Conservation (phyloP, 2,888 invertebrate species). For the Catocala sponsa region DNA sequence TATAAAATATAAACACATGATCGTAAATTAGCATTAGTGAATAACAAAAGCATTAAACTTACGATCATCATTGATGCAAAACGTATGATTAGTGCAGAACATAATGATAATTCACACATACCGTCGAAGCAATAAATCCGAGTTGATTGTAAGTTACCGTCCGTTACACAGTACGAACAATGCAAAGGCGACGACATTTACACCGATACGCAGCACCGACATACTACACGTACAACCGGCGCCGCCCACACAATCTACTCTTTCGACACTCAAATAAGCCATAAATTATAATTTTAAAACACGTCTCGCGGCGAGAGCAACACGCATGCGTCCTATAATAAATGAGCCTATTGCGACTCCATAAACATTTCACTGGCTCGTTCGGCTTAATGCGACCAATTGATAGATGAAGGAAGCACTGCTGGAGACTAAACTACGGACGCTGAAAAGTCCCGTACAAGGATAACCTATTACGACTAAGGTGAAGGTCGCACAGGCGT, state of each 20-base stretch:
- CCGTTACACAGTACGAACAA: slow-evolving; percentile 49
- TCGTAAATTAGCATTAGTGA: background rate
- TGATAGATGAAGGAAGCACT: slow-evolving; percentile 47
- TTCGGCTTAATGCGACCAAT: slow-evolving; percentile 41
- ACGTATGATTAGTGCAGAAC: slow-evolving; percentile 41
- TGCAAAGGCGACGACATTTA: slow-evolving; percentile 47
- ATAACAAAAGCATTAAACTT: slow-evolving; percentile 6
- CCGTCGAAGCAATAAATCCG: slow-evolving; percentile 42
- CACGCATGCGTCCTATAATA: slow-evolving; percentile 62
- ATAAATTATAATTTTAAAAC: slow-evolving; percentile 86
- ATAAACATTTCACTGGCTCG: slow-evolving; percentile 59
- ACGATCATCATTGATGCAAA: slow-evolving; percentile 19
- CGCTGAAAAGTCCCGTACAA: slow-evolving; percentile 20
- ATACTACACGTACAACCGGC: slow-evolving; percentile 55
- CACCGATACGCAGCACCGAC: slow-evolving; percentile 46
- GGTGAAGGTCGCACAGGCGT: slow-evolving; percentile 26
- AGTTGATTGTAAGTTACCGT: slow-evolving; percentile 40
- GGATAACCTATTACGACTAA: slow-evolving; percentile 21
- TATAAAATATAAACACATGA: too few species aligned
- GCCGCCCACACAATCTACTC: slow-evolving; percentile 78
- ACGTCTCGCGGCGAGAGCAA: slow-evolving; percentile 62
- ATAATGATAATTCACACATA: slow-evolving; percentile 47
- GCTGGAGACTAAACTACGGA: slow-evolving; percentile 28
- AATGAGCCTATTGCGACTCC: slow-evolving; percentile 59
- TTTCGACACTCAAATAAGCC: slow-evolving; percentile 84